Base-by-base conservation (phyloP, 2,888 invertebrate species). In the Argyresthia goedartella region DNA sequence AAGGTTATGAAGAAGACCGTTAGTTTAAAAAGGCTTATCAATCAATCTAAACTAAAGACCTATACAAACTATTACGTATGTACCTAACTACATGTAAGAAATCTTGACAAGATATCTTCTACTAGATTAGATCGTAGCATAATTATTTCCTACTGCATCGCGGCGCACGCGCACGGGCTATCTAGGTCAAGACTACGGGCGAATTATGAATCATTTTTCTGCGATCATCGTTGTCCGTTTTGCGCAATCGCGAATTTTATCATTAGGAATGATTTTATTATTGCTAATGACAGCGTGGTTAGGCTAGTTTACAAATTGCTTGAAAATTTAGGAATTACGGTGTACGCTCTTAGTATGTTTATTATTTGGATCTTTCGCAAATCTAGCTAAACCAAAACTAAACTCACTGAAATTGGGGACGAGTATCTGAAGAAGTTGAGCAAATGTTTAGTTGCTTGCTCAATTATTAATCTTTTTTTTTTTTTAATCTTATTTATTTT, bases 191-290 rank as follows among this genome's bases (percentile, higher is more conserved):
- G 75, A 63, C 59, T 70, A 57, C 39, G 10, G 34, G 60, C 51
- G 54, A 54, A 61, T 65, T 65, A 61, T 69, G 71, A 73, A 63
- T 75, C 66, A 72, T 70, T 71, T 71, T 72, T 67, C 63, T 63
- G 62, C 63, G 64, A 69, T 64, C 62, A 59, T 61, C 60, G 56
- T 57, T 52, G 59, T 65, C 64, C 64, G 55, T 56, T 64, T 60
- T 65, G 62, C 60, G 61, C 58, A 55, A 57, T 58, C 42, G 46
- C 51, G 34, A 11, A 11, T 39, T 39, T 39, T 39, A 9, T 52
- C 55, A 44, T 44, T 44, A 41, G 41, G 13, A 25, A 25, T 11
- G 41, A 41, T 41, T 41, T 41, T 11, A 41, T 41, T 41, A 41
- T 13, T 6, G 11, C 13, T 13, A 41, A 41, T 41, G 41, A 41